These are phyloP conservation scores for Centruroides vittatus DNA, from an alignment of 1,140 invertebrate genomes.

Conservation along the genomic window DNA sequence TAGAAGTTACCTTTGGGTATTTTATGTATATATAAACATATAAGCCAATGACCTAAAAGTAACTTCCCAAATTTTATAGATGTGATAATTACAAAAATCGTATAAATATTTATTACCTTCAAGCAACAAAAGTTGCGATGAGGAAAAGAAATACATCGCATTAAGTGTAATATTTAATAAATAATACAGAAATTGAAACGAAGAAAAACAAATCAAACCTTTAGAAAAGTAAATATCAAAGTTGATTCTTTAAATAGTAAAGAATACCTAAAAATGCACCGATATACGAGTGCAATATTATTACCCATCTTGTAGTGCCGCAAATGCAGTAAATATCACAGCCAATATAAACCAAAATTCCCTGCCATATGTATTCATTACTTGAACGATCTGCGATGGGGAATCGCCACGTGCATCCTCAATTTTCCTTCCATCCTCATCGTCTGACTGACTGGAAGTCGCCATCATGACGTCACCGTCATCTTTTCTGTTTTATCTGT, in stretches of 20 bases:
- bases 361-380: slow-evolving; percentile 15
- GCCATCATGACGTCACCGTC: slow-evolving; percentile 17
- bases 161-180: no score
- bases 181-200: no score
- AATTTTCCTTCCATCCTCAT: slow-evolving; percentile 12
- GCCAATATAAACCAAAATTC: slow-evolving; percentile 14
- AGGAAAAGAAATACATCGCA: no score
- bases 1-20: background rate
- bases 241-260: no score
- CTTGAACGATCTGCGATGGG: background rate
- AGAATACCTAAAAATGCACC: background rate
- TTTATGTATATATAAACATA: no score
- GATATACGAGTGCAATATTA: slow-evolving; percentile 14
- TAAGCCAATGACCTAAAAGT: no score
- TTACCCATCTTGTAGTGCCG: slow-evolving; percentile 35
- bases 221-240: background rate
- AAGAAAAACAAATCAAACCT: no score
- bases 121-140: no score
- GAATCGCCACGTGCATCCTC: slow-evolving; percentile 13
- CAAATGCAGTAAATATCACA: slow-evolving; percentile 26
- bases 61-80: no score
- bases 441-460: slow-evolving; percentile 4
- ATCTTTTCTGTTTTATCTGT: background rate
- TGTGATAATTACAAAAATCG: no score
- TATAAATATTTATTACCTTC: no score